phyloP scores from a whole-genome alignment of 2,888 invertebrate genomes.

The Tachina lurida region DNA sequence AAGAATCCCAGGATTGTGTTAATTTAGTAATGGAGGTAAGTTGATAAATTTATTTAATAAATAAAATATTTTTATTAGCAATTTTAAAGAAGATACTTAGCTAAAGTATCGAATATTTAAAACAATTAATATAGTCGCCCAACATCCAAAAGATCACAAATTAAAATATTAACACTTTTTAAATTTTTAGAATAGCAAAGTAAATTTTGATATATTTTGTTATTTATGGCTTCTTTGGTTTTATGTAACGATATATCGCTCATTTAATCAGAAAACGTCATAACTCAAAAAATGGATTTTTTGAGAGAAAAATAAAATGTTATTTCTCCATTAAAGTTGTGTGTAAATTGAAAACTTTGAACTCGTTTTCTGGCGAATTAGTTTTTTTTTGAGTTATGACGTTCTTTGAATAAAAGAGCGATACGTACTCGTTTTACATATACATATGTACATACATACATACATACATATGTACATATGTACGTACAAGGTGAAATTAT shows the following conservation, averaged over 20 bases:
- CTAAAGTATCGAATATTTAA: not conserved
- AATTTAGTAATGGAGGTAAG: conserved; percentile 99
- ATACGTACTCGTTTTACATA: not conserved
- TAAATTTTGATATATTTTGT: not conserved
- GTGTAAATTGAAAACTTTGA: too few relatives aligned
- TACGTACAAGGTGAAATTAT: conserved; percentile 4
- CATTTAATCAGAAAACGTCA: too few relatives aligned
- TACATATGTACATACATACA: not conserved
- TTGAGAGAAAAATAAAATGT: too few relatives aligned
- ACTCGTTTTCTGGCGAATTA: too few relatives aligned
- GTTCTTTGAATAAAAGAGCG: too few relatives aligned
- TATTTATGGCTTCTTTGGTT: not conserved
- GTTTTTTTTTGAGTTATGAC: too few relatives aligned
- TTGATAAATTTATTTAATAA: conserved; percentile 63
- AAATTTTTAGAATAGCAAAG: too few relatives aligned
- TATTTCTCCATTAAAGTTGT: too few relatives aligned
- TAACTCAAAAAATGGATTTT: too few relatives aligned
- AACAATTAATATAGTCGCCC: not conserved
- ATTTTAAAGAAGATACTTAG: conserved; percentile 1
- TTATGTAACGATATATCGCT: not conserved
- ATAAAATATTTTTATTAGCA: not conserved
- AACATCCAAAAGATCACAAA: too few relatives aligned
- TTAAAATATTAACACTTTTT: too few relatives aligned
- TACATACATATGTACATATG: not conserved
- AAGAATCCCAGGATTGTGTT: conserved; percentile 97